Base-by-base conservation (phyloP, 2,113 vertebrate genomes). In the human region DNA sequence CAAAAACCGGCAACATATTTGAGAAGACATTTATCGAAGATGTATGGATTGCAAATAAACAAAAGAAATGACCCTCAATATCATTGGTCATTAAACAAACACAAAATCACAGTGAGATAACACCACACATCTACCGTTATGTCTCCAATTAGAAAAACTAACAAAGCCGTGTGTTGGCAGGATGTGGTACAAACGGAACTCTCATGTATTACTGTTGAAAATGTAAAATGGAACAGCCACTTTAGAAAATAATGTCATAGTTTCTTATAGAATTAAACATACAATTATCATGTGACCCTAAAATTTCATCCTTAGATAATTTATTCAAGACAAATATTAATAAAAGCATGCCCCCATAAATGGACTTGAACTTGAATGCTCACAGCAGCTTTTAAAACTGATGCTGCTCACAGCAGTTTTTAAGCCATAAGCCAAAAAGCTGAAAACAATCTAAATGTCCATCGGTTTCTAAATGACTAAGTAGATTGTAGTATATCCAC, bases 11-110 rank as follows among this genome's bases (percentile, higher is more conserved):
- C 3, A 90, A 52, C 64, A 30, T 59, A 79, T 92, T 89, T 92
- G 18, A 94, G 38, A 96, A 94, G 43, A 83, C 13, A 88, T 38
- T 64, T 92, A 84, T 72, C 27, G 94, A 90, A 82, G 57, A 40
- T 57, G 5, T 50, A 40, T 61, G 30, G 25, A 48, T 52, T 55
- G 17, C 17, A 83, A 78, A 64, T 94, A 38, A 91, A 7, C 23
- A 82, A 88, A 84, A 78, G 16, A 61, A 72, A 66, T 4, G 4
- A 38, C 27, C 22, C 35, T 83, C 12, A 84, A 91, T 30, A 94
- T 32, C 10, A 48, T 38, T 68, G 80, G 3, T 79, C 40, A 90
- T 66, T 57, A 81, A 35, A 66, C 16, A 91, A 87, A 89, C 83
- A 57, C 17, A 40, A 78, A 81, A 91, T 50, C 11, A 91, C 18